Evolutionary conservation across 2,888 invertebrate genomes (phyloP).

Genomic region (Colletes collaris): DNA sequence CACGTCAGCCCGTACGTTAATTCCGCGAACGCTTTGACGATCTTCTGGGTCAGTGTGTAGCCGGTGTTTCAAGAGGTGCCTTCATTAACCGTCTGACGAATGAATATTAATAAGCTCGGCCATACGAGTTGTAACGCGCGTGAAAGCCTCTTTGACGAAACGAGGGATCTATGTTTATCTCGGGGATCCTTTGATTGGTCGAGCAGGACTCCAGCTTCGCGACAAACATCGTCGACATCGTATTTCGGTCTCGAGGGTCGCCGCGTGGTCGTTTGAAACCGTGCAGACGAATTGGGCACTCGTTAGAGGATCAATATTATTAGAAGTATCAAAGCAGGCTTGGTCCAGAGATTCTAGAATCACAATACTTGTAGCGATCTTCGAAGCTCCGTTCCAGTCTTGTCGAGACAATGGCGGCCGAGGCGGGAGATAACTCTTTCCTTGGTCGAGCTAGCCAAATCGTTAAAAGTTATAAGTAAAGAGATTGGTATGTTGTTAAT

Average conservation of each 20-base stretch:
- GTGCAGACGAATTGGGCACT: conserved; percentile 8
- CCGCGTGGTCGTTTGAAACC: not conserved
- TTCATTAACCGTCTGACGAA: conserved; percentile 68
- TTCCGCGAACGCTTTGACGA: conserved; percentile 62
- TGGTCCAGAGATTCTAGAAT: too few relatives aligned
- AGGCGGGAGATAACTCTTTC: conserved; percentile 23
- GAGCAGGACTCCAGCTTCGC: conserved; percentile 29
- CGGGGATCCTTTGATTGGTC: conserved; percentile 41
- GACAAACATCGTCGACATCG: not conserved
- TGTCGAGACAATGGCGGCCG: too few relatives aligned
- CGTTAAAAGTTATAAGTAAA: conserved; percentile 72
- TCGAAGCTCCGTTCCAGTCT: too few relatives aligned
- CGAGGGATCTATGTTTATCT: conserved; percentile 53
- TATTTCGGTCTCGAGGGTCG: conserved; percentile 16
- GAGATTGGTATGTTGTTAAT: conserved; percentile 82
- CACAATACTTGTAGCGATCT: too few relatives aligned
- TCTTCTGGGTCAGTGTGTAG: conserved; percentile 44
- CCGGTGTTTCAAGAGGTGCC: conserved; percentile 41
- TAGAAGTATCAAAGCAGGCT: not conserved
- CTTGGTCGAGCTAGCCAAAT: conserved; percentile 58
- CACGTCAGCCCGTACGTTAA: conserved; percentile 40
- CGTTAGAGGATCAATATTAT: conserved; percentile 20
- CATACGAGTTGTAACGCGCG: conserved; percentile 32
- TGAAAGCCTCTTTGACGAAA: conserved; percentile 48
- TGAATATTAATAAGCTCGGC: conserved; percentile 67